Conservation (phyloP, 2,113 vertebrate genomes). For the Dunckerocampus dactyliophorus region DNA sequence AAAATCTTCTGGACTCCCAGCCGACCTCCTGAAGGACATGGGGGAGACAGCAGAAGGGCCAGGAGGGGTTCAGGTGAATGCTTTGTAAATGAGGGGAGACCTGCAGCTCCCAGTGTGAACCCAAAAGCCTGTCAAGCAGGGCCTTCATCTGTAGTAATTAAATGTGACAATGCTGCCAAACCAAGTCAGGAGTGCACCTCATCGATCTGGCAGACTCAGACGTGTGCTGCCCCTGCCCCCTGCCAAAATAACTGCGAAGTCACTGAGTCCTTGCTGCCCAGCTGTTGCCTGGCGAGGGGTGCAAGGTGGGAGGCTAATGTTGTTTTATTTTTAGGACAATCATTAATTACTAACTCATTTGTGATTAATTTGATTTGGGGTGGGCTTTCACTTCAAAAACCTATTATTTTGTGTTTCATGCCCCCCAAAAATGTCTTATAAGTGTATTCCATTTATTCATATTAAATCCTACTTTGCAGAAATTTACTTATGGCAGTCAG, state of each 20-base stretch:
- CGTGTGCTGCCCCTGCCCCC: slow-evolving; percentile 18
- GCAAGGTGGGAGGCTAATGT: slow-evolving; percentile 68
- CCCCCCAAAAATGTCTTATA: background rate
- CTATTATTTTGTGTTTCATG: background rate
- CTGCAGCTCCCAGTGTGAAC: slow-evolving; percentile 35
- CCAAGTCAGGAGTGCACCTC: slow-evolving; percentile 23
- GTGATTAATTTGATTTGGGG: slow-evolving; percentile 21
- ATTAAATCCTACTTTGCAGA: too few species aligned
- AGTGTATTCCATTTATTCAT: too few species aligned
- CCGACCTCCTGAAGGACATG: slow-evolving; percentile 53
- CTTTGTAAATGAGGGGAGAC: slow-evolving; percentile 55
- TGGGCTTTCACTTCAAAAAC: slow-evolving; percentile 8
- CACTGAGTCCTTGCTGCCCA: slow-evolving; percentile 71
- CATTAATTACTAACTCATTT: slow-evolving; percentile 59
- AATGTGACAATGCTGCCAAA: slow-evolving; percentile 47
- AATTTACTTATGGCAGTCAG: too few species aligned
- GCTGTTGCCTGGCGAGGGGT: slow-evolving; percentile 68
- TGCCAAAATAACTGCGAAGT: slow-evolving; percentile 61
- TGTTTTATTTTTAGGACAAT: slow-evolving; percentile 73
- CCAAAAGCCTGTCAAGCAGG: slow-evolving; percentile 22
- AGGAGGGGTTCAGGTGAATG: slow-evolving; percentile 40
- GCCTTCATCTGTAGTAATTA: slow-evolving; percentile 48
- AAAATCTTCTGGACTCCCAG: slow-evolving; percentile 29
- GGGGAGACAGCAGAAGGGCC: background rate
- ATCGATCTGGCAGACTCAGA: slow-evolving; percentile 48